Evolutionary conservation across 1,140 invertebrate species (phyloP).

Genomic region (Chironomus tepperi): DNA sequence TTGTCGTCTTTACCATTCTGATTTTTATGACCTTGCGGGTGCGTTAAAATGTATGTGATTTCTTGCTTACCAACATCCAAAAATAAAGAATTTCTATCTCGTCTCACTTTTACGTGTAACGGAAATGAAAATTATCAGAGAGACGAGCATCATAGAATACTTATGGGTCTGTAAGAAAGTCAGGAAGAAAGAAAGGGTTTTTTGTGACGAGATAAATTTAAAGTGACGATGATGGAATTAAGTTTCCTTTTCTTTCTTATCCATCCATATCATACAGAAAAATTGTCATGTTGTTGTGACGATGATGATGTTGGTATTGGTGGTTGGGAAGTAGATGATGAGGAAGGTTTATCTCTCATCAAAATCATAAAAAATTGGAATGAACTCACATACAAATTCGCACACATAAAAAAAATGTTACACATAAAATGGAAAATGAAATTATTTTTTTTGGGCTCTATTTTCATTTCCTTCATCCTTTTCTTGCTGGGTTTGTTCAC

Average conservation of each 20-base stretch:
- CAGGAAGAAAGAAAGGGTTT: background rate
- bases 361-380: no score
- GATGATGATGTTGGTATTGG: background rate
- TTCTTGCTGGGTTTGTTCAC: no score
- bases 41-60: background rate
- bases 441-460: no score
- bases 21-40: background rate
- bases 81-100: no score
- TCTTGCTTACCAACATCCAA: background rate
- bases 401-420: no score
- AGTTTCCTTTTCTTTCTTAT: background rate
- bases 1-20: background rate
- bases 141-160: background rate
- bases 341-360: no score
- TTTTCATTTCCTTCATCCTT: no score
- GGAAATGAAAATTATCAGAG: background rate
- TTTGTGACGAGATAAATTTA: background rate
- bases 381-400: no score
- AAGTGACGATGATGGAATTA: constrained; percentile 1
- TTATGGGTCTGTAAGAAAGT: background rate
- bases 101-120: background rate
- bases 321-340: no score
- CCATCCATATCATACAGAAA: background rate
- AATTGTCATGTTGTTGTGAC: background rate
- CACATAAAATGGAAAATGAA: no score